Percentiles rank a stretch among this genome's conserved stretches.
phyloP scores from a whole-genome alignment of 2,113 vertebrate genomes.

The Leptosomus discolor region DNA sequence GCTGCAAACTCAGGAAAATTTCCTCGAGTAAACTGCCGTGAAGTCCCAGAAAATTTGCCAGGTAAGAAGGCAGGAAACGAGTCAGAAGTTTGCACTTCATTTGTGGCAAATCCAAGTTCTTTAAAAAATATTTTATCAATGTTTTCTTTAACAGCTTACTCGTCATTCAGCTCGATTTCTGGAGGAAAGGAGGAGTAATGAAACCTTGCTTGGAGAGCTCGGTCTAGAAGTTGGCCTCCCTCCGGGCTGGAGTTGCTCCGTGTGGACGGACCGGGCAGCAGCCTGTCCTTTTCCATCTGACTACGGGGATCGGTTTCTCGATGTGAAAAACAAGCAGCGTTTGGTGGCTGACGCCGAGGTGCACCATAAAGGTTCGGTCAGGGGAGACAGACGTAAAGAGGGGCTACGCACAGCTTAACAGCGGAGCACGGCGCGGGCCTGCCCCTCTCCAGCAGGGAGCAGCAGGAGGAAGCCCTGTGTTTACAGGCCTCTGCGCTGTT shows the following conservation, averaged over 20 bases:
- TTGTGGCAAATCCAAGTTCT: background rate
- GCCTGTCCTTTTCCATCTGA: background rate
- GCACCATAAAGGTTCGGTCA: constrained; percentile 15
- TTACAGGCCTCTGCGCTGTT: background rate
- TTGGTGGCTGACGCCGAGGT: background rate
- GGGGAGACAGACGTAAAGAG: background rate
- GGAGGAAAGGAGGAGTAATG: background rate
- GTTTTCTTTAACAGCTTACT: background rate
- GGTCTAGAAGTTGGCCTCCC: background rate
- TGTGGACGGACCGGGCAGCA: background rate
- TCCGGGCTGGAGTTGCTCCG: background rate
- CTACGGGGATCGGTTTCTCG: background rate
- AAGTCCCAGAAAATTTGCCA: background rate
- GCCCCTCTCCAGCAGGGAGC: background rate
- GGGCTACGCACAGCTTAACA: background rate
- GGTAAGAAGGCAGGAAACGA: background rate
- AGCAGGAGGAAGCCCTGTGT: background rate
- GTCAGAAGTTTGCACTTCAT: background rate
- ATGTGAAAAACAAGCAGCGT: background rate
- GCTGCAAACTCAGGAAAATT: background rate
- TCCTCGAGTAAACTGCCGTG: background rate
- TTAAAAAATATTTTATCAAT: background rate
- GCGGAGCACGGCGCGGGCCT: background rate
- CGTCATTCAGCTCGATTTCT: background rate
- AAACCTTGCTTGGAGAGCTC: background rate